Percentiles rank a stretch among this genome's conserved stretches.
Conservation (phyloP, 2,888 invertebrate species). For the Dione juno region DNA sequence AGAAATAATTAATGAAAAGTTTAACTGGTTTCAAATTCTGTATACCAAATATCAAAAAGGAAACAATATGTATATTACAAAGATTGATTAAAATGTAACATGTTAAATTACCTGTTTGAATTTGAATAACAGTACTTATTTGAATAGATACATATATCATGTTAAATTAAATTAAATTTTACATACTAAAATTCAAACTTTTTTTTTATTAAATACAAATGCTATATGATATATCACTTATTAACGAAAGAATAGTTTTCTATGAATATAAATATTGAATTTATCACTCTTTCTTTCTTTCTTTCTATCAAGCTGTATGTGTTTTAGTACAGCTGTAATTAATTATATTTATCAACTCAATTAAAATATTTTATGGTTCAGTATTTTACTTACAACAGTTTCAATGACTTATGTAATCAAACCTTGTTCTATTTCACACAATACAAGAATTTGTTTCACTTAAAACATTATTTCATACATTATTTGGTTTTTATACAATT, state of each 20-base stretch:
- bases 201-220: background rate
- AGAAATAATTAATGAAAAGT: no score
- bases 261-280: background rate
- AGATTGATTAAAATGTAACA: background rate
- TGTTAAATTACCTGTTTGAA: background rate
- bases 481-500: no score
- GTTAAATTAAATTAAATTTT: background rate
- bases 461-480: no score
- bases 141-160: background rate
- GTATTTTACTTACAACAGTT: background rate
- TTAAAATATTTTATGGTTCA: background rate
- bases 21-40: no score
- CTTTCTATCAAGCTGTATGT: background rate
- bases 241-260: background rate
- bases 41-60: background rate
- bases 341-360: background rate
- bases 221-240: no score
- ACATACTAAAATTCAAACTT: background rate
- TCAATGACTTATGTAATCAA: constrained; percentile 5
- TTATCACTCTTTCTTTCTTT: no score
- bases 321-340: background rate
- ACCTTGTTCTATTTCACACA: constrained; percentile 13
- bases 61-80: background rate
- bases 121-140: background rate
- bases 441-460: background rate